Evolutionary conservation across 2,888 invertebrate genomes (phyloP).

Genomic region (Smittia aterrima): DNA sequence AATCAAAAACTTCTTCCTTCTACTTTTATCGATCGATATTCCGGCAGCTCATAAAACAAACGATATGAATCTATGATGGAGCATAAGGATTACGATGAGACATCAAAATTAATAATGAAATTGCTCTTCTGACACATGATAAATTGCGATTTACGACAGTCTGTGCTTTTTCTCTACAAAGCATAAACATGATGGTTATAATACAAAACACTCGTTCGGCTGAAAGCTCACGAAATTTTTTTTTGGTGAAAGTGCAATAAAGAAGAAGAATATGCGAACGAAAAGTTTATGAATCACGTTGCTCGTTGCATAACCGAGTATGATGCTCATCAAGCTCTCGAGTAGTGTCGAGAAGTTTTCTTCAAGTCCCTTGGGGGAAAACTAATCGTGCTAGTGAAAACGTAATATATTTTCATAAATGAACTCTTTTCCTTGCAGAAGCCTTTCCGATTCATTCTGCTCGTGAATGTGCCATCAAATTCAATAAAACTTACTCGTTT

Average conservation of each 20-base stretch:
- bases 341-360: too few relatives aligned
- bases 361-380: too few relatives aligned
- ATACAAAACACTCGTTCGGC: too few relatives aligned
- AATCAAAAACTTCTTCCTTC: background rate
- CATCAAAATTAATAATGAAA: slow-evolving; percentile 11
- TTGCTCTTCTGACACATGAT: background rate
- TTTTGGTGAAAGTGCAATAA: too few relatives aligned
- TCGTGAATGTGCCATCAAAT: slow-evolving; percentile 28
- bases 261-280: too few relatives aligned
- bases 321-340: too few relatives aligned
- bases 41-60: slow-evolving; percentile 8
- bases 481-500: slow-evolving; percentile 23
- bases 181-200: too few relatives aligned
- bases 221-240: too few relatives aligned
- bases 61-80: background rate
- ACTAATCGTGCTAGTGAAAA: too few relatives aligned
- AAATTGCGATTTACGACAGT: background rate
- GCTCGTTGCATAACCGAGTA: too few relatives aligned
- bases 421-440: background rate
- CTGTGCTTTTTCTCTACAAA: too few relatives aligned
- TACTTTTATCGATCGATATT: background rate
- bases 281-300: too few relatives aligned
- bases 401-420: background rate
- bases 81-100: background rate
- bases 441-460: slow-evolving; percentile 17